These are phyloP conservation scores for Philonicus albiceps DNA, from an alignment of 2,888 invertebrate genomes.

Conservation along the genomic window DNA sequence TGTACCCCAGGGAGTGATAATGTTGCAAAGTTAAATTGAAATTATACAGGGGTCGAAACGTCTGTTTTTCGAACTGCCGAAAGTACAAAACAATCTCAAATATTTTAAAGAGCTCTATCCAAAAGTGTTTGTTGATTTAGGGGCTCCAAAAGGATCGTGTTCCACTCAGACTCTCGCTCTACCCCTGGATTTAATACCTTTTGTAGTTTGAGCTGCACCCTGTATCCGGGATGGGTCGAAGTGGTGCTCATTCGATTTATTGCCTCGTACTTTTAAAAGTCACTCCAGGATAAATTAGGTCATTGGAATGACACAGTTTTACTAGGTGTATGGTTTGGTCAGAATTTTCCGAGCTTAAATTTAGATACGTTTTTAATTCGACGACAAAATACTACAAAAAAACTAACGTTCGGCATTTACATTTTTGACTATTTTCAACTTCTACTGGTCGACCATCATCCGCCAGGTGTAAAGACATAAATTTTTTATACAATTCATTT, in stretches of 20 bases:
- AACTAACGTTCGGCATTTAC: neutral
- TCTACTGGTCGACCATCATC: neutral
- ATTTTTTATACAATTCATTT: neutral
- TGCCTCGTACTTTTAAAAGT: neutral
- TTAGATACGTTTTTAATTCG: neutral
- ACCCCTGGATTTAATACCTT: neutral
- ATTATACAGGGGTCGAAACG: slow-evolving; percentile 41
- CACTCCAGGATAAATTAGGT: neutral
- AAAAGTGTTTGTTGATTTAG: slow-evolving; percentile 3
- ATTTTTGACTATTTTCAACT: neutral
- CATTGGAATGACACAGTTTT: neutral
- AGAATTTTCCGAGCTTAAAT: neutral
- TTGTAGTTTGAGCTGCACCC: neutral
- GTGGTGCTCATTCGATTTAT: neutral
- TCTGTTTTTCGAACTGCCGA: neutral
- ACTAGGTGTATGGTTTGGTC: neutral
- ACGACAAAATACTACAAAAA: neutral
- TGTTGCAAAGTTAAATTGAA: slow-evolving; percentile 48
- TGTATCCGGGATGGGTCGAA: neutral
- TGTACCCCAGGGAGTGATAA: slow-evolving; percentile 46
- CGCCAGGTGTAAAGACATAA: neutral
- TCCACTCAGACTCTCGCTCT: neutral
- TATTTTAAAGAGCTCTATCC: slow-evolving; percentile 25
- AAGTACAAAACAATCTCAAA: slow-evolving; percentile 31
- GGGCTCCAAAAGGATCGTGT: neutral